Evolutionary conservation across 2,113 vertebrate genomes (phyloP).

Genomic region (Hymenochirus boettgeri): DNA sequence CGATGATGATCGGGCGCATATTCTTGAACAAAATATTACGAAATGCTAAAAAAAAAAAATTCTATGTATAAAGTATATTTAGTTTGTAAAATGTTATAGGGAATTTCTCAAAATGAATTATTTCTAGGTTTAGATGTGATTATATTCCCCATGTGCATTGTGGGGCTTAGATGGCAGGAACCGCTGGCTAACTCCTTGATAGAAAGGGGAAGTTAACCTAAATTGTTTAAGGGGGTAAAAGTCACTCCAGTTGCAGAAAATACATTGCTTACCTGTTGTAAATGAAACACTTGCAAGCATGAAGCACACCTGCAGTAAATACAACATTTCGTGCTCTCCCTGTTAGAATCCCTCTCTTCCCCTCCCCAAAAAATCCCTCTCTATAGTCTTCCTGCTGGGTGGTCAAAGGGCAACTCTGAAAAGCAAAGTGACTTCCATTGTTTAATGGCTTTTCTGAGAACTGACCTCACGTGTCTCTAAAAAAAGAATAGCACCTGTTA

Average conservation of each 20-base stretch:
- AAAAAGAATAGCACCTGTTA: slow-evolving; percentile 61
- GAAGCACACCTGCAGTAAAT: slow-evolving; percentile 40
- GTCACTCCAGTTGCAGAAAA: slow-evolving; percentile 44
- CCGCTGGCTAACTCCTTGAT: slow-evolving; percentile 6
- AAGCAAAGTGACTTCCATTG: slow-evolving; percentile 63
- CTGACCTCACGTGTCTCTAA: slow-evolving; percentile 58
- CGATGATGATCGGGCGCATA: no score
- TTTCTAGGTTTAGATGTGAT: rapidly evolving
- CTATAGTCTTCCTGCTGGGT: slow-evolving; percentile 66
- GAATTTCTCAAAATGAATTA: no score
- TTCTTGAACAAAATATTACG: no score
- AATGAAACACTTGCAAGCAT: slow-evolving; percentile 8
- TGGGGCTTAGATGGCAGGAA: slow-evolving; percentile 34
- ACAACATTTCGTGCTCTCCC: slow-evolving; percentile 23
- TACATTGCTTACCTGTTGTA: slow-evolving; percentile 31
- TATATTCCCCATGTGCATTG: slow-evolving; percentile 9
- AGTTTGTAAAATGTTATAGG: no score
- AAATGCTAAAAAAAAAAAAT: no score
- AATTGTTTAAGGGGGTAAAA: slow-evolving; percentile 49
- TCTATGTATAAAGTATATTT: no score
- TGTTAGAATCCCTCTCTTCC: slow-evolving; percentile 15
- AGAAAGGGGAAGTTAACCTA: slow-evolving; percentile 43
- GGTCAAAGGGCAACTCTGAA: slow-evolving; percentile 65
- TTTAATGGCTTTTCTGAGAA: slow-evolving; percentile 49
- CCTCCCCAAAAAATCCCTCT: slow-evolving; percentile 20